Percentiles rank a stretch among this genome's conserved stretches.
Conservation (phyloP, 1,140 invertebrate species). For the Portunus trituberculatus region DNA sequence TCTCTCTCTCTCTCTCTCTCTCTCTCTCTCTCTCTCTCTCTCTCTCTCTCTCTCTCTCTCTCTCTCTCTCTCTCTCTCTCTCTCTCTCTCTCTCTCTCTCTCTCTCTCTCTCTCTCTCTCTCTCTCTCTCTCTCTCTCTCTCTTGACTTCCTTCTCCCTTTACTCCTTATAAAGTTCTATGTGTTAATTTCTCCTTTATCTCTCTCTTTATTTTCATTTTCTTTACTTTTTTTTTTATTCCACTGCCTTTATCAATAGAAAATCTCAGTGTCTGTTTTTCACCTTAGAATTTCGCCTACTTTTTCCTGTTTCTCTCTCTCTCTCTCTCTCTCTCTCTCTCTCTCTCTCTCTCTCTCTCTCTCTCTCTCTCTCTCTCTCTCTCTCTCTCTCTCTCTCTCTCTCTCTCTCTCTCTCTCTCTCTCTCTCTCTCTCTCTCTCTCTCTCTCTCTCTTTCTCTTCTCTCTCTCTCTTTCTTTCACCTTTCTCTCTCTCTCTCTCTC, state of each 20-base stretch:
- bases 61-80: background rate
- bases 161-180: background rate
- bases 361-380: too few species aligned
- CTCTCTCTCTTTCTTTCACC: background rate
- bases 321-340: background rate
- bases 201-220: background rate
- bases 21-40: conserved; percentile 22
- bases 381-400: too few species aligned
- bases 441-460: background rate
- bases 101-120: conserved; percentile 35
- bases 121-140: conserved; percentile 21
- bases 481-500: too few species aligned
- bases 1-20: background rate
- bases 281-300: too few species aligned
- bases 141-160: background rate
- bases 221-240: background rate
- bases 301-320: background rate
- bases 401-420: too few species aligned
- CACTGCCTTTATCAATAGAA: too few species aligned
- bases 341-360: too few species aligned
- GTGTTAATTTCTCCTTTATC: background rate
- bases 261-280: too few species aligned
- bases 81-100: conserved; percentile 7
- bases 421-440: too few species aligned
- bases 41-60: background rate